These are phyloP conservation scores for Aptenodytes forsteri DNA, from an alignment of 2,113 vertebrate genomes.

Conservation along the genomic window DNA sequence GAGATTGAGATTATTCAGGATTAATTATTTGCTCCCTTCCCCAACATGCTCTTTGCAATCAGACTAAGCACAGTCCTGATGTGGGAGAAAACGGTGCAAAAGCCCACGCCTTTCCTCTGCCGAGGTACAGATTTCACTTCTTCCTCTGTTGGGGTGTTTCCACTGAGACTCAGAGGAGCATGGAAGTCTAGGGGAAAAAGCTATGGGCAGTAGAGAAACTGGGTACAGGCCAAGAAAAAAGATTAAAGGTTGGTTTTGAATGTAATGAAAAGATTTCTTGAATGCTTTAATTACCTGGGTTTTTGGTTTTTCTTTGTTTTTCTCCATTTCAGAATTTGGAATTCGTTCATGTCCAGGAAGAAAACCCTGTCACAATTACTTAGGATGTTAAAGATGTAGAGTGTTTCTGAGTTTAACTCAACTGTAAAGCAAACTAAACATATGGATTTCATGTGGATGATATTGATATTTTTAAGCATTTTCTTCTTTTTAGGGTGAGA, in stretches of 20 bases:
- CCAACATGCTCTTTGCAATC: background rate
- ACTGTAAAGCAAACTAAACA: conserved; percentile 37
- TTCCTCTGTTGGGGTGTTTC: background rate
- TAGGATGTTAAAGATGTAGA: conserved; percentile 56
- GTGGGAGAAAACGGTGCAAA: background rate
- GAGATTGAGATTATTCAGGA: background rate
- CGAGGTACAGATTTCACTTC: background rate
- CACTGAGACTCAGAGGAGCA: background rate
- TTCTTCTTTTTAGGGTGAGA: conserved; percentile 61
- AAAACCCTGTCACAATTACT: conserved; percentile 2
- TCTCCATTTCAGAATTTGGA: conserved; percentile 60
- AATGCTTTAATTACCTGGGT: background rate
- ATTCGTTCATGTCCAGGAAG: conserved; percentile 42
- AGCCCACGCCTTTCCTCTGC: background rate
- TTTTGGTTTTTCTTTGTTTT: background rate
- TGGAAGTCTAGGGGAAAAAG: background rate
- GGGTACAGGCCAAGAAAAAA: background rate
- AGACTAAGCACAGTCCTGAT: background rate
- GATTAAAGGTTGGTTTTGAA: background rate
- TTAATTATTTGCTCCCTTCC: background rate
- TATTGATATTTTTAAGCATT: conserved; percentile 65
- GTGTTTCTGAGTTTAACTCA: conserved; percentile 50
- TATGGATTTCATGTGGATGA: conserved; percentile 43
- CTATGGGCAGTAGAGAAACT: background rate
- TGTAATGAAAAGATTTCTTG: background rate